These are phyloP conservation scores for Acromyrmex heyeri DNA, from an alignment of 1,140 invertebrate genomes.

Conservation along the genomic window DNA sequence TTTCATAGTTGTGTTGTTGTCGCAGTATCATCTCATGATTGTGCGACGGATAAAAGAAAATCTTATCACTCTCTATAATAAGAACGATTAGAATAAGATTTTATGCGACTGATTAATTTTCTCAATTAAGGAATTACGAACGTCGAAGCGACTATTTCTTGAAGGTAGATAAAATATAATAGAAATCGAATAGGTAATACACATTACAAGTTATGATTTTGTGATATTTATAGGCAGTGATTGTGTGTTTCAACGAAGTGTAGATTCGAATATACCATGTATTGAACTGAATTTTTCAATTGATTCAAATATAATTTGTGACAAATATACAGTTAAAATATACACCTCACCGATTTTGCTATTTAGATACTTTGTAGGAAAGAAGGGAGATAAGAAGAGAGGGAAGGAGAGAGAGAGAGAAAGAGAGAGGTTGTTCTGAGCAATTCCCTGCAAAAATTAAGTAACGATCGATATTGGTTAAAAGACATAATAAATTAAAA, in stretches of 20 bases:
- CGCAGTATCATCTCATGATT: not conserved
- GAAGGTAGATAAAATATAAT: not conserved
- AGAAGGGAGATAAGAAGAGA: too few species aligned
- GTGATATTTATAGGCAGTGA: not conserved
- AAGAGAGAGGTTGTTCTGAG: too few species aligned
- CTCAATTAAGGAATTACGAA: not conserved
- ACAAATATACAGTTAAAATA: too few species aligned
- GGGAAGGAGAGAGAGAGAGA: too few species aligned
- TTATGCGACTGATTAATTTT: not conserved
- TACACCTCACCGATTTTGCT: too few species aligned
- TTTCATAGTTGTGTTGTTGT: not conserved
- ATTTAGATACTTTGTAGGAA: too few species aligned
- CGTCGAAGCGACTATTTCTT: not conserved
- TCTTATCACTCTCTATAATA: not conserved
- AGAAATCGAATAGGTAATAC: not conserved
- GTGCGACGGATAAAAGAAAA: not conserved
- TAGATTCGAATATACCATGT: not conserved
- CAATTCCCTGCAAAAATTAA: too few species aligned
- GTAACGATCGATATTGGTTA: too few species aligned
- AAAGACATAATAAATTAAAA: too few species aligned
- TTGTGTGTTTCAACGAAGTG: not conserved
- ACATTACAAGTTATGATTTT: not conserved
- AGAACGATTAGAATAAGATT: not conserved
- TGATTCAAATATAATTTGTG: constrained; percentile 1
- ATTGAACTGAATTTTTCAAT: not conserved